phyloP scores from a whole-genome alignment of 2,797 vertebrate species.

The Melanotaenia trifasciata region DNA sequence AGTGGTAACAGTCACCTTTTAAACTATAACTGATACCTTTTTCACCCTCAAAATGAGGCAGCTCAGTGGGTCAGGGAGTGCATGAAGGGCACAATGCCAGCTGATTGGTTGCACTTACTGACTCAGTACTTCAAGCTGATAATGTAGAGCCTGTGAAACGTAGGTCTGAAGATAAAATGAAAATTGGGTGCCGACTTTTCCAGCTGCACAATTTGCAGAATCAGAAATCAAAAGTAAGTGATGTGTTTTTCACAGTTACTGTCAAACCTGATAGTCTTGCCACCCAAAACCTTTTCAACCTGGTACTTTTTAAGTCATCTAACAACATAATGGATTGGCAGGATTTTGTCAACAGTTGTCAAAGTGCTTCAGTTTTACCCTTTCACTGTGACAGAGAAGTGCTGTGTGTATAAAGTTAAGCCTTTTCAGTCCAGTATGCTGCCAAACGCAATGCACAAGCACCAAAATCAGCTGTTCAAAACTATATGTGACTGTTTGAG shows the following conservation, averaged over 20 bases:
- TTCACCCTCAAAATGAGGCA: slow-evolving; percentile 42
- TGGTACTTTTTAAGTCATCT: slow-evolving; percentile 6
- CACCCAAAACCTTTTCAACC: slow-evolving; percentile 1
- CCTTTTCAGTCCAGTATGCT: background rate
- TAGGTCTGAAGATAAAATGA: slow-evolving; percentile 54
- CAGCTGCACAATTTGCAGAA: slow-evolving; percentile 50
- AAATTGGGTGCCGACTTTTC: slow-evolving; percentile 51
- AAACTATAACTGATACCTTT: slow-evolving; percentile 39
- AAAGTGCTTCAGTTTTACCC: slow-evolving; percentile 10
- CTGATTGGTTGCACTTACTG: slow-evolving; percentile 61
- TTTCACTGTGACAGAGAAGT: slow-evolving; percentile 2
- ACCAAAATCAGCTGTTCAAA: background rate
- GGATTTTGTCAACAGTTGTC: slow-evolving; percentile 5
- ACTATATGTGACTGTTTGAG: background rate
- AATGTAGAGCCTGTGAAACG: slow-evolving; percentile 42
- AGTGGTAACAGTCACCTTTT: slow-evolving; percentile 29
- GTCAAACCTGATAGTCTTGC: slow-evolving; percentile 11
- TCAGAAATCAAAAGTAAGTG: slow-evolving; percentile 35
- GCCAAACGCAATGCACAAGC: background rate
- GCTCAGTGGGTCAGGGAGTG: slow-evolving; percentile 16
- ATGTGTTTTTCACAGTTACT: slow-evolving; percentile 42
- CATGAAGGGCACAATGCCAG: slow-evolving; percentile 49
- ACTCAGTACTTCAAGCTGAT: slow-evolving; percentile 48
- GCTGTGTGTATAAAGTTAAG: background rate
- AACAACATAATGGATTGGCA: slow-evolving; percentile 17